Base-by-base conservation (phyloP, 2,888 invertebrate species). In the Ophion costatus region DNA sequence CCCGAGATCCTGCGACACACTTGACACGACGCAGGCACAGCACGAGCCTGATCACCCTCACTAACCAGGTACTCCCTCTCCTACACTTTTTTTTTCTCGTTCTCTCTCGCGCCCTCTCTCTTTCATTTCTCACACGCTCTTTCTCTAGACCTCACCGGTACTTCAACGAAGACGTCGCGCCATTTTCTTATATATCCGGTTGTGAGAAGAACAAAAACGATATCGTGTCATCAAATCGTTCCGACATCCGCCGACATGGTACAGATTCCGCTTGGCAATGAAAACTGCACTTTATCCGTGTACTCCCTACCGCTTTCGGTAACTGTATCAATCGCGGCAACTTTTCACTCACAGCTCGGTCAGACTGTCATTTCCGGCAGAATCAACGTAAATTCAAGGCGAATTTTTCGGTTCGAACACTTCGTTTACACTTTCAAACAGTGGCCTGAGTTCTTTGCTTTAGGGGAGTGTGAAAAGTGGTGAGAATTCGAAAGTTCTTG, bases 11-110 rank as follows among this genome's bases (percentile, higher is more conserved):
- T 90, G 94, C 95, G 92, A 94, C 96, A 93, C 96, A 96, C 94
- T 95, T 96, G 94, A 96, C 96, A 91, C 95, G 96, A 94, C 95
- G 96, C 93, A 95, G 96, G 90, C 96, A 97, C 95, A 96, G 96
- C 94, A 96, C 96, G 93, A 96, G 96, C 93, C 95, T 96, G 94
- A 95, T 96, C 94, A 95, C 95, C 92, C 94, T 95, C 94, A 95
- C 94, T 94, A 95, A 95, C 93, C 95, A 95, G 95, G 95, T 95
- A 95, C 91, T 88, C 87, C 89, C 88, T 80, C 86, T 89, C 88
- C 90, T 87, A 88, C 87, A 89, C 88, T 85, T 22, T 84, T 85
- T 22, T 84, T 29, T 20, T 24, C 22, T 14, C 14, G 51, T 17
- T 33, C 33, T 73, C 84, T 79, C 73, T 59, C 59, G 20, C 59